These are phyloP conservation scores for Chymomyza caudatula DNA, from an alignment of 2,888 invertebrate genomes.

Conservation along the genomic window DNA sequence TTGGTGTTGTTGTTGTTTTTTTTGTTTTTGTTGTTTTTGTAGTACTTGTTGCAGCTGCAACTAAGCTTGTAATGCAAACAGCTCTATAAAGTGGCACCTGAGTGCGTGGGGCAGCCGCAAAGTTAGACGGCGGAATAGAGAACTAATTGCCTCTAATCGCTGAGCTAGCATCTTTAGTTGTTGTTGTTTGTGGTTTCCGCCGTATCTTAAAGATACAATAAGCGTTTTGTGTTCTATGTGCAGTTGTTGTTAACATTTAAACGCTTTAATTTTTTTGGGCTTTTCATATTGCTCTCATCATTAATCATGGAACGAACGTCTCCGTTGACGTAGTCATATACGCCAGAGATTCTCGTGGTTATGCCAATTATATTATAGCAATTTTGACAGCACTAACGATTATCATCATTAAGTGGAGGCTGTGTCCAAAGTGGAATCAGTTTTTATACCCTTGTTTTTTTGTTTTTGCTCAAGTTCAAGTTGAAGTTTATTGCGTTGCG, in stretches of 20 bases:
- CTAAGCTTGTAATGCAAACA: conserved; percentile 34
- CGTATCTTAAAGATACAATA: conserved; percentile 62
- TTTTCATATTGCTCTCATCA: conserved; percentile 51
- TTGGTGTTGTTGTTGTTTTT: no score
- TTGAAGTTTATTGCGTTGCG: conserved; percentile 13
- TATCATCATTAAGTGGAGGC: conserved; percentile 53
- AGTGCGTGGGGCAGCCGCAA: not conserved
- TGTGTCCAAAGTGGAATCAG: not conserved
- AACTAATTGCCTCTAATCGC: conserved; percentile 71
- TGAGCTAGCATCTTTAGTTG: conserved; percentile 60
- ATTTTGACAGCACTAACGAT: conserved; percentile 66
- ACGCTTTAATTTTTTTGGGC: conserved; percentile 23
- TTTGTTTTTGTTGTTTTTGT: no score
- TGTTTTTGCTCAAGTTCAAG: not conserved
- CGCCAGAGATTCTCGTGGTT: conserved; percentile 34
- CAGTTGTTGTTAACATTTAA: conserved; percentile 20
- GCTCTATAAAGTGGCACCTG: conserved; percentile 20
- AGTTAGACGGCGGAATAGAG: not conserved
- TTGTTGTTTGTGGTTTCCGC: conserved; percentile 62
- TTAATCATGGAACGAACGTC: conserved; percentile 54
- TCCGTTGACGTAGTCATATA: not conserved
- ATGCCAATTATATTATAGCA: conserved; percentile 60
- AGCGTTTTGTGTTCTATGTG: not conserved
- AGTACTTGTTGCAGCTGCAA: not conserved
- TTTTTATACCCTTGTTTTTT: not conserved